Conservation (phyloP, 2,113 vertebrate genomes). For the Mola mola region DNA sequence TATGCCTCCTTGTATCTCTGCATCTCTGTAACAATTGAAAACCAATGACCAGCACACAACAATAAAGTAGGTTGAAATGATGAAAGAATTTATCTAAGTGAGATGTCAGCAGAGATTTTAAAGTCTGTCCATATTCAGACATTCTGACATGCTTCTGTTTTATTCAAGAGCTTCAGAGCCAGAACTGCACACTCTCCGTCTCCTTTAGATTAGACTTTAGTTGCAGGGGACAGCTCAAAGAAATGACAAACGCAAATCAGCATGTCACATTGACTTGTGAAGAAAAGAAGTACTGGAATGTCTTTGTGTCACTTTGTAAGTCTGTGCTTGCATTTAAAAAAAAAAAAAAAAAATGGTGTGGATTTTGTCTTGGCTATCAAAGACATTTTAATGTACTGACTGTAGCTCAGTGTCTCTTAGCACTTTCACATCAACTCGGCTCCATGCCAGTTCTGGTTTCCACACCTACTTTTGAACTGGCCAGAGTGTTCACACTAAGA, state of each 20-base stretch:
- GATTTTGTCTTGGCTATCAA: too few species aligned
- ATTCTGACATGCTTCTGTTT: background rate
- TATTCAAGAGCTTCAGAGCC: background rate
- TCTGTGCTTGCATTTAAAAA: too few species aligned
- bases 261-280: background rate
- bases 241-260: conserved; percentile 4
- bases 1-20: background rate
- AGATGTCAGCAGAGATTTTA: background rate
- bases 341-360: too few species aligned
- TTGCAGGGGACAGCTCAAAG: background rate
- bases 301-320: too few species aligned
- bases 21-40: too few species aligned
- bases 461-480: too few species aligned
- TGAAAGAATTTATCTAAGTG: too few species aligned
- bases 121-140: background rate
- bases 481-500: too few species aligned
- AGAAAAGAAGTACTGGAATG: conserved; percentile 1
- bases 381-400: too few species aligned
- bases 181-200: background rate
- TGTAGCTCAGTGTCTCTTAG: too few species aligned
- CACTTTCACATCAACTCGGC: too few species aligned
- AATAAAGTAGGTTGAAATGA: background rate
- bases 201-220: background rate
- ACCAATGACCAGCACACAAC: background rate
- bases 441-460: too few species aligned